A percentile compares a stretch with the other conserved stretches of the same genome.
phyloP scores from a whole-genome alignment of 1,140 invertebrate species.

The Pseudomyrmex sp. region DNA sequence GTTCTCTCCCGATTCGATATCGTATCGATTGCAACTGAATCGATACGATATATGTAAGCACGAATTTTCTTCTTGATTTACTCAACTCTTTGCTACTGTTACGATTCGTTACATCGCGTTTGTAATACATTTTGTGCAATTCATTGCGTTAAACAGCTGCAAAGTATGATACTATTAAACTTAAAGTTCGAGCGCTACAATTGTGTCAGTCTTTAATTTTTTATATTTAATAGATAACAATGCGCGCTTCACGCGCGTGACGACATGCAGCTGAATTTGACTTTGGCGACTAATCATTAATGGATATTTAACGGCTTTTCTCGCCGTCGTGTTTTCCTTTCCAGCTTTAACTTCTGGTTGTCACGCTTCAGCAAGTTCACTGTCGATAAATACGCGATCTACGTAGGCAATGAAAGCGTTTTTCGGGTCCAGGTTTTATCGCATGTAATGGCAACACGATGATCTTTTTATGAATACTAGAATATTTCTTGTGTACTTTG shows the following conservation, averaged over 20 bases:
- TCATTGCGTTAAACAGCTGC: neutral
- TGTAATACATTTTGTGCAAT: slow-evolving; percentile 9
- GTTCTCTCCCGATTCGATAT: neutral
- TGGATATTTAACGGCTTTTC: slow-evolving; percentile 32
- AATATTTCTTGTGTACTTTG: neutral
- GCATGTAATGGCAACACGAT: neutral
- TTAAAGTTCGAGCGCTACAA: neutral
- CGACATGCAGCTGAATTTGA: neutral
- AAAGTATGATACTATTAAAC: neutral
- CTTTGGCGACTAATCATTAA: slow-evolving; percentile 11
- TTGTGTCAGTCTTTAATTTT: neutral
- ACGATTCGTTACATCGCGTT: slow-evolving; percentile 22
- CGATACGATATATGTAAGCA: neutral
- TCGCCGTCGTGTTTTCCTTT: slow-evolving; percentile 6
- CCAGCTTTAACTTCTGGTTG: slow-evolving; percentile 5
- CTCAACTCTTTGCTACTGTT: neutral
- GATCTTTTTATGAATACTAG: slow-evolving; percentile 6
- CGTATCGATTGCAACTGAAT: neutral
- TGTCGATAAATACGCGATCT: slow-evolving; percentile 13
- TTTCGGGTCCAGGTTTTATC: neutral
- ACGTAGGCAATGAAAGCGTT: slow-evolving; percentile 6
- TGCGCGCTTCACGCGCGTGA: neutral
- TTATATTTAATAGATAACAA: neutral
- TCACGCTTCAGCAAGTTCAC: slow-evolving; percentile 6
- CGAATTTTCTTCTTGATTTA: neutral